A percentile compares a stretch with the other conserved stretches of the same genome.
These are phyloP conservation scores for Rotaria socialis DNA, from an alignment of 2,888 invertebrate genomes.

Conservation along the genomic window DNA sequence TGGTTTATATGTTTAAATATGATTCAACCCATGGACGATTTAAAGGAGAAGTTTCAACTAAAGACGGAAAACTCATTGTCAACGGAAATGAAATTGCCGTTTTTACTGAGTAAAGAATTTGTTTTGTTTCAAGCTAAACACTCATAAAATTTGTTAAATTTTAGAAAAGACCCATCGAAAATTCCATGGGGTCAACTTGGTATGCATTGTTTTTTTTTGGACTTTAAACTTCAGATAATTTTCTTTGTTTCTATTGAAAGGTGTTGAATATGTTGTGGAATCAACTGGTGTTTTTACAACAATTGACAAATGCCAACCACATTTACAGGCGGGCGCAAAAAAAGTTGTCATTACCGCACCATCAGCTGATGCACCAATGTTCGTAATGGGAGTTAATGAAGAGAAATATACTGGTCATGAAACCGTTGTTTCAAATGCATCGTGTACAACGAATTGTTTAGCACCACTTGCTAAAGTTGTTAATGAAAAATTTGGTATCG, in stretches of 20 bases:
- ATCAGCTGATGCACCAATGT: constrained; percentile 98
- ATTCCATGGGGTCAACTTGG: constrained; percentile 75
- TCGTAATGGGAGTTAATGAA: constrained; percentile 90
- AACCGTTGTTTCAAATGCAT: constrained; percentile 72
- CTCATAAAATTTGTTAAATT: not conserved
- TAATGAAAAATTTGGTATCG: constrained; percentile 87
- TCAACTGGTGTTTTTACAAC: constrained; percentile 96
- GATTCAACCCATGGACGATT: constrained; percentile 96
- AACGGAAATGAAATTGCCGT: constrained; percentile 75
- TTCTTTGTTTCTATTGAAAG: constrained; percentile 63
- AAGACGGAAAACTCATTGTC: constrained; percentile 74
- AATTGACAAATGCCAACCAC: constrained; percentile 78
- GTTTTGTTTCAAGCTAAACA: too few relatives aligned
- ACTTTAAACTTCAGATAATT: too few relatives aligned
- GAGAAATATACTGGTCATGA: constrained; percentile 76
- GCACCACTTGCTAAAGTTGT: constrained; percentile 95
- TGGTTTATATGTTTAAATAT: constrained; percentile 86
- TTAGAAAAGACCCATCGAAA: constrained; percentile 64
- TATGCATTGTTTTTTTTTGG: not conserved
- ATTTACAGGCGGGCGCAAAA: constrained; percentile 83
- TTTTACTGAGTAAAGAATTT: constrained; percentile 67
- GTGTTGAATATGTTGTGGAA: constrained; percentile 92
- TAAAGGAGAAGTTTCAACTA: constrained; percentile 77
- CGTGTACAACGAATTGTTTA: constrained; percentile 96
- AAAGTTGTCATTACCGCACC: constrained; percentile 96